Evolutionary conservation across 2,797 vertebrate species (phyloP), one percentile per base, ranked within the genome.

Genomic region (Bucorvus abyssinicus): DNA sequence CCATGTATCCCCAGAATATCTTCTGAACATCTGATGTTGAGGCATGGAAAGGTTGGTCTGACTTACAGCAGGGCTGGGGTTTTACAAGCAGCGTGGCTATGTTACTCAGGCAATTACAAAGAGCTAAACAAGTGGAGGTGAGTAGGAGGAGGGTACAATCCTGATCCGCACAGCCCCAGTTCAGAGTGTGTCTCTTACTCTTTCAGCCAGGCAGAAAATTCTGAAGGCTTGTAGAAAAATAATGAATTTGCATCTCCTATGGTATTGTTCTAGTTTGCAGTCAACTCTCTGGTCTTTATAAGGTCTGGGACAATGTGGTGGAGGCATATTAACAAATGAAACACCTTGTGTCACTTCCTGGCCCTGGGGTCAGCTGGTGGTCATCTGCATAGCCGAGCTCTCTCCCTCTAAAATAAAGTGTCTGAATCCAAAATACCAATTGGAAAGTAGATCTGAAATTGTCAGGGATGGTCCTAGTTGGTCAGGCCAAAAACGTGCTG

Each of bases 401-500:
- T 57, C 42, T 60, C 14, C n/a, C 22, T 70, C 27, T 21, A 42
- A 34, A 47, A 52, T 29, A 49, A 76, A 27, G 29, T 76, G 59
- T 4, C 23, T 26, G 23, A 68, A 44, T 73, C 55, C 21, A 57
- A 80, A 80, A 52, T 47, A 50, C 5, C 5, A 7, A 2, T 3
- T 57, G 30, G 21, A 52, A 71, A 71, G 19, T 16, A 16, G 29
- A 38, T 34, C 8, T 76, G 57, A 50, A 57, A 23, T 52, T 89
- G 56, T 71, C 15, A 29, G 63, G 36, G 30, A 21, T 61, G 52
- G 21, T 49, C 47, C 7, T n/a, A 5, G 12, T 10, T 52, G 7
- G 9, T 74, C 34, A 40, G 29, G 26, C 38, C 10, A 61, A 73
- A 83, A 23, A 7, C 1, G 1, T 0, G 0, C 36, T 24, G 32